phyloP scores from a whole-genome alignment of 2,888 invertebrate genomes.

The Dugesia japonica region DNA sequence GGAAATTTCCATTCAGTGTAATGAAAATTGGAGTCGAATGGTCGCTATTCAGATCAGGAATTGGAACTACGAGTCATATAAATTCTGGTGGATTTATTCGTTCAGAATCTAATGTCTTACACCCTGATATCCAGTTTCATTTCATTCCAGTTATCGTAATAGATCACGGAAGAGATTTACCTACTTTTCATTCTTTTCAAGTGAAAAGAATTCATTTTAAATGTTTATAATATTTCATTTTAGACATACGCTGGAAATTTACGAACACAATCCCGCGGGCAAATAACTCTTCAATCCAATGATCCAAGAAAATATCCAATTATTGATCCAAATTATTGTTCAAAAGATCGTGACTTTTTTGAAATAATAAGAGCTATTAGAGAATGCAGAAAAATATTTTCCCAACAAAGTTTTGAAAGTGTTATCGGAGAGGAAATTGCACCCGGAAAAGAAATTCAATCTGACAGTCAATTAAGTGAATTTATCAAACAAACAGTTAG shows the following conservation, averaged over 20 bases:
- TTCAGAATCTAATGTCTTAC: too few relatives aligned
- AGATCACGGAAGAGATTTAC: too few relatives aligned
- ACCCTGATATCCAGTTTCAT: too few relatives aligned
- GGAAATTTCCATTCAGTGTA: too few relatives aligned
- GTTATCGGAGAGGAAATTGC: conserved; percentile 17
- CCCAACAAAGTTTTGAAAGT: conserved; percentile 43
- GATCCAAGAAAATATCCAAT: conserved; percentile 66
- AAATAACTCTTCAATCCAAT: conserved; percentile 59
- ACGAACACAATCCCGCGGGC: conserved; percentile 69
- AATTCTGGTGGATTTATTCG: too few relatives aligned
- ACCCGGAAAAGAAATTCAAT: conserved; percentile 17
- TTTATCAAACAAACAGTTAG: background rate
- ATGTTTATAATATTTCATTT: too few relatives aligned
- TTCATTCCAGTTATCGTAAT: too few relatives aligned
- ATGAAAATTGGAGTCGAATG: too few relatives aligned
- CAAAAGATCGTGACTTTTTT: conserved; percentile 53
- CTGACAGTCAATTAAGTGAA: background rate
- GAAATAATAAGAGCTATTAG: conserved; percentile 41
- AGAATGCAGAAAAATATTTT: conserved; percentile 42
- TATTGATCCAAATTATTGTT: conserved; percentile 78
- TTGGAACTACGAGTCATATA: too few relatives aligned
- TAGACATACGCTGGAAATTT: conserved; percentile 52
- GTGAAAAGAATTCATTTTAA: too few relatives aligned
- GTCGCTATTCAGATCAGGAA: too few relatives aligned
- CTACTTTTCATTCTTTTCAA: too few relatives aligned